phyloP scores from a whole-genome alignment of 2,113 vertebrate species.

The Trogon surrucura region DNA sequence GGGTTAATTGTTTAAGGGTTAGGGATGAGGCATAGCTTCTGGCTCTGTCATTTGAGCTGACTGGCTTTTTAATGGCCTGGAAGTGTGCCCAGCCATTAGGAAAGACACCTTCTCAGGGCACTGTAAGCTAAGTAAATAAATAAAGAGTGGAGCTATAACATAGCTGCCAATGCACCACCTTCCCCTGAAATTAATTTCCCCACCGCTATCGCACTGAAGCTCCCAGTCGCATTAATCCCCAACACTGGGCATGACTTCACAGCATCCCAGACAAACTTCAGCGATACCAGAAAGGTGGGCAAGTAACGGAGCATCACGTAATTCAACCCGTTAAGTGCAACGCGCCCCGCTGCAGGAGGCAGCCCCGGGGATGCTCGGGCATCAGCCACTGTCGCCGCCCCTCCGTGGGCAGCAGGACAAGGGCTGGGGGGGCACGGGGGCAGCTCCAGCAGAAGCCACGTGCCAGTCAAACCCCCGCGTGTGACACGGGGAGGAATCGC shows the following conservation, averaged over 20 bases:
- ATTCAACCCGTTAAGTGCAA: background rate
- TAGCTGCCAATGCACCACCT: background rate
- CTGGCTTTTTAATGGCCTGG: slow-evolving; percentile 36
- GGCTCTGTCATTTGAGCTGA: slow-evolving; percentile 3
- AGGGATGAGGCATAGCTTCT: background rate
- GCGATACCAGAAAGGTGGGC: background rate
- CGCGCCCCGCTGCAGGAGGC: background rate
- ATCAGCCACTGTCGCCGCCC: rapidly evolving
- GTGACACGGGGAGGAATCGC: background rate
- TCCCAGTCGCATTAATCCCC: background rate
- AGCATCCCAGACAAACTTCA: background rate
- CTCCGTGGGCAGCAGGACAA: rapidly evolving
- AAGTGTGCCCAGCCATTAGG: background rate
- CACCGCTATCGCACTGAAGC: background rate
- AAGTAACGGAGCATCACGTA: background rate
- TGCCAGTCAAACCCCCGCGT: background rate
- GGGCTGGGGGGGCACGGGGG: background rate
- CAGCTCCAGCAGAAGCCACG: background rate
- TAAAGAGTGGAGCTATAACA: background rate
- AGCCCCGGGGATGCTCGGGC: rapidly evolving
- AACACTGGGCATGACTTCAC: background rate
- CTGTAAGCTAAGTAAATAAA: slow-evolving; percentile 4
- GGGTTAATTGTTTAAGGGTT: slow-evolving; percentile 36
- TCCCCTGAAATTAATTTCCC: background rate
- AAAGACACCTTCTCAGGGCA: slow-evolving; percentile 13